phyloP scores from a whole-genome alignment of 2,113 vertebrate species.

The Scortum barcoo region DNA sequence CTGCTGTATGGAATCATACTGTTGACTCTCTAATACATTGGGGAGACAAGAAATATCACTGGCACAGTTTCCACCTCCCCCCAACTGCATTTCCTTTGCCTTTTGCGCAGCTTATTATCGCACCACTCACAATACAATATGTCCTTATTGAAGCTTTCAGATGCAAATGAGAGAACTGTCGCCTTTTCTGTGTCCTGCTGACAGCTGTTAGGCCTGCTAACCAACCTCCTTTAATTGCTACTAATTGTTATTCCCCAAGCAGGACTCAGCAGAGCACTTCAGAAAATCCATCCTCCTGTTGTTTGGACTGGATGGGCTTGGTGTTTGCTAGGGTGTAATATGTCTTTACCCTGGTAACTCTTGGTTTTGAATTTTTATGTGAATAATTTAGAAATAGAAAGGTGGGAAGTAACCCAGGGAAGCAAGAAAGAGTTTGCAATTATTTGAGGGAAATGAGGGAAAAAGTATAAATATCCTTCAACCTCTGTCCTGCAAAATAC shows the following conservation, averaged over 20 bases:
- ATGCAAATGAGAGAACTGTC: conserved; percentile 77
- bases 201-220: conserved; percentile 74
- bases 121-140: conserved; percentile 73
- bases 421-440: not conserved
- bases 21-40: conserved; percentile 32
- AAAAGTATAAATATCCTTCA: not conserved
- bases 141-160: conserved; percentile 81
- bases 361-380: conserved; percentile 12
- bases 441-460: not conserved
- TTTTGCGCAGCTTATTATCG: conserved; percentile 74
- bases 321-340: conserved; percentile 4
- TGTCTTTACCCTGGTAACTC: conserved; percentile 32
- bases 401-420: not conserved
- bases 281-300: conserved; percentile 47
- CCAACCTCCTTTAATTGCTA: conserved; percentile 75
- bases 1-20: conserved; percentile 49
- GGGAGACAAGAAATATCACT: conserved; percentile 44
- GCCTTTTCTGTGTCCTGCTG: conserved; percentile 69
- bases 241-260: conserved; percentile 80
- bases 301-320: conserved; percentile 35
- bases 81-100: conserved; percentile 66
- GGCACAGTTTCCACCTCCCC: conserved; percentile 36
- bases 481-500: not conserved
- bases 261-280: conserved; percentile 58
- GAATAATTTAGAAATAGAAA: conserved; percentile 16